phyloP scores from a whole-genome alignment of 2,797 vertebrate species.

The Acrocephalus scirpaceus region DNA sequence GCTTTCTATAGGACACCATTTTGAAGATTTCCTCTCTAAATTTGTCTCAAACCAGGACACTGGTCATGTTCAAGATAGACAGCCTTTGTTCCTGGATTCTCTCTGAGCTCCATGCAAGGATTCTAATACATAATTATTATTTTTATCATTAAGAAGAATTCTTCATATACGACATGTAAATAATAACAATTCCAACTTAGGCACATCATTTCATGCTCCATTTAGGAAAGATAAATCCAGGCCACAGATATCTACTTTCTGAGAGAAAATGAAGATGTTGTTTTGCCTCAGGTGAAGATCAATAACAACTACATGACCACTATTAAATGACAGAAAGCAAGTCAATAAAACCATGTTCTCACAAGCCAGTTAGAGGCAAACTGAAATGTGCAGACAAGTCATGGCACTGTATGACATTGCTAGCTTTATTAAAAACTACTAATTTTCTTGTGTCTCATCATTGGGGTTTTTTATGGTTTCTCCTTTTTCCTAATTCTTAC shows the following conservation, averaged over 20 bases:
- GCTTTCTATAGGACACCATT: background rate
- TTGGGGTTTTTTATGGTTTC: background rate
- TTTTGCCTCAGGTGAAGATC: background rate
- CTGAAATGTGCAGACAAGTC: background rate
- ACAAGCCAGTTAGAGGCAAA: background rate
- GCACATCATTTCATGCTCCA: background rate
- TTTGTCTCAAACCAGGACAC: background rate
- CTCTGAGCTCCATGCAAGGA: background rate
- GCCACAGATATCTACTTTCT: background rate
- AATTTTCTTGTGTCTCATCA: background rate
- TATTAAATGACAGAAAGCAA: slow-evolving; percentile 18
- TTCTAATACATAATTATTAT: background rate
- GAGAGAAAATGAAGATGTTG: background rate
- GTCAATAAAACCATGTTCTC: background rate
- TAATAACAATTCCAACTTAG: background rate
- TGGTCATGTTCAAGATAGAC: background rate
- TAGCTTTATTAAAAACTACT: background rate
- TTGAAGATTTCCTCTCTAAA: background rate
- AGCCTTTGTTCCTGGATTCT: background rate
- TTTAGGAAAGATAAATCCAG: background rate
- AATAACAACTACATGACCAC: background rate
- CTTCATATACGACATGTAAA: background rate
- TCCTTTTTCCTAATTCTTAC: background rate
- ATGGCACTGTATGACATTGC: background rate
- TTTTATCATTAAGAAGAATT: background rate